Evolutionary conservation across 2,113 vertebrate genomes (phyloP).

Genomic region (Meleagris gallopavo): DNA sequence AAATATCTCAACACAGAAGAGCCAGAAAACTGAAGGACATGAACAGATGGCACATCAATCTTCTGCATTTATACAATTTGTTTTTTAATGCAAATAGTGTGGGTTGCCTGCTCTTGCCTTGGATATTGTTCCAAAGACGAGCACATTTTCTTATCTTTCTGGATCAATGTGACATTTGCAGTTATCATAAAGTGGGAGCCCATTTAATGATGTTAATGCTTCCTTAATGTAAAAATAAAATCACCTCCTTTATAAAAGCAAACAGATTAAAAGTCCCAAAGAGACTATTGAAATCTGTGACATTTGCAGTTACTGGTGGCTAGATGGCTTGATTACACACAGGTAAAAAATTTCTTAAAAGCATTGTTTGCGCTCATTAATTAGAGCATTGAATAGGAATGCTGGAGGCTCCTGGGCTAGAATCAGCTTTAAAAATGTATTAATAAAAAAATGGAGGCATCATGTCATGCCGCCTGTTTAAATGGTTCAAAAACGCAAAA

Average conservation of each 20-base stretch:
- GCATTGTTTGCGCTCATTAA: constrained; percentile 78
- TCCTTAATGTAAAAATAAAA: constrained; percentile 90
- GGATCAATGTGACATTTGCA: constrained; percentile 90
- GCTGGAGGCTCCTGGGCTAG: constrained; percentile 27
- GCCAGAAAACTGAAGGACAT: constrained; percentile 87
- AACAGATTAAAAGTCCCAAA: constrained; percentile 85
- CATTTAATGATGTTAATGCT: constrained; percentile 89
- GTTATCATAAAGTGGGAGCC: constrained; percentile 87
- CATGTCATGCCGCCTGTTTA: constrained; percentile 34
- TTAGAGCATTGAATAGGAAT: constrained; percentile 73
- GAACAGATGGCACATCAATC: constrained; percentile 89
- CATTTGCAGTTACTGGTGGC: constrained; percentile 80
- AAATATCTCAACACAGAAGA: constrained; percentile 88
- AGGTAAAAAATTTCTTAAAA: constrained; percentile 78
- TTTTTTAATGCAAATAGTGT: constrained; percentile 91
- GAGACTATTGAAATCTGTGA: constrained; percentile 83
- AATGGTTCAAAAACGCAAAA: constrained; percentile 35
- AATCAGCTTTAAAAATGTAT: constrained; percentile 46
- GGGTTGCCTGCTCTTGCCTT: constrained; percentile 86
- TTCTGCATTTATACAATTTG: constrained; percentile 89
- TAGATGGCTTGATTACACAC: constrained; percentile 79
- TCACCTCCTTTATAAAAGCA: constrained; percentile 85
- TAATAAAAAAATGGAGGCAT: constrained; percentile 61
- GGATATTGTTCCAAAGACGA: constrained; percentile 88
- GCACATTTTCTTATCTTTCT: constrained; percentile 88